phyloP scores from a whole-genome alignment of 2,797 vertebrate species.

The Etheostoma nigrum region DNA sequence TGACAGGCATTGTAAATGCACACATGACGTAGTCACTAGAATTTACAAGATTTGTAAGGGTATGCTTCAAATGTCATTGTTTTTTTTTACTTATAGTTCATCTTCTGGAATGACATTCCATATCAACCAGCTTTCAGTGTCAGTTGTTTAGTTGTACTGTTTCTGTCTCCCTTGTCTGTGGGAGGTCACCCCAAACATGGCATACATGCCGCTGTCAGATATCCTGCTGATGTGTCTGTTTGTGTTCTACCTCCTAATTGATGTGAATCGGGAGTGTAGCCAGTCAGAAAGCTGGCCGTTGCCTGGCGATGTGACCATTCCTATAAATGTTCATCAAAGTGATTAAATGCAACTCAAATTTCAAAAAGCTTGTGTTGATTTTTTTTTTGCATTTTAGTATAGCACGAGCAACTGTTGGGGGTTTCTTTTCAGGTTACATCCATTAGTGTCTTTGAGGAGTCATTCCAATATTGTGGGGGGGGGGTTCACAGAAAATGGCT shows the following conservation, averaged over 20 bases:
- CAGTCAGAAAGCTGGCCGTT: conserved; percentile 22
- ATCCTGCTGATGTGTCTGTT: conserved; percentile 22
- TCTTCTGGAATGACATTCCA: conserved; percentile 73
- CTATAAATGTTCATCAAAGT: conserved; percentile 40
- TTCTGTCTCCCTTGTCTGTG: conserved; percentile 26
- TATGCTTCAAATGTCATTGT: conserved; percentile 16
- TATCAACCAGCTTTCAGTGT: conserved; percentile 50
- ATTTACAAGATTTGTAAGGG: conserved; percentile 16
- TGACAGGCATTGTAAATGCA: conserved; percentile 79
- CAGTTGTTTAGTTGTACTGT: conserved; percentile 13
- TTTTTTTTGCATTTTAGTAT: conserved; percentile 33
- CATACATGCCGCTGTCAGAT: conserved; percentile 30
- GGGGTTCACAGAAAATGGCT: conserved; percentile 10
- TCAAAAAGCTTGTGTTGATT: conserved; percentile 27
- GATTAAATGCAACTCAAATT: conserved; percentile 23
- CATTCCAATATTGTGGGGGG: conserved; percentile 55
- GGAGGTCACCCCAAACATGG: conserved; percentile 27
- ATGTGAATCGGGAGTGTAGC: conserved; percentile 43
- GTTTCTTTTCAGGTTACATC: conserved; percentile 30
- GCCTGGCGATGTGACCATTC: conserved; percentile 53
- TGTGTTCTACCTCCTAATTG: conserved; percentile 24
- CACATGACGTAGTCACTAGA: conserved; percentile 81
- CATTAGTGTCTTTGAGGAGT: conserved; percentile 31
- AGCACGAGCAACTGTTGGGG: conserved; percentile 2
- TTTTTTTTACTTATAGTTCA: conserved; percentile 6